phyloP scores from a whole-genome alignment of 2,797 vertebrate species.

The Benthosema pterotum region DNA sequence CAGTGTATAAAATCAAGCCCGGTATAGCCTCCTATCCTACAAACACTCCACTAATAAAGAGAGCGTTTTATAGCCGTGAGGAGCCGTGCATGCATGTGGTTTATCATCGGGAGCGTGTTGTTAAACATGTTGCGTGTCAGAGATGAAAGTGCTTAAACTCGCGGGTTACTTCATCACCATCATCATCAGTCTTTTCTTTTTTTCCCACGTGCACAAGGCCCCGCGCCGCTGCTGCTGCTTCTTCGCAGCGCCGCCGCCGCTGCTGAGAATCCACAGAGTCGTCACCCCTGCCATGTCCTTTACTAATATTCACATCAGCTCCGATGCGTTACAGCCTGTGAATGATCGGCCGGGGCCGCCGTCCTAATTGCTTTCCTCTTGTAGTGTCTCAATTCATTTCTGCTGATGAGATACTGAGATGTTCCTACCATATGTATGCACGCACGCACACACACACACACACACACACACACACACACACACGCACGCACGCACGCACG shows the following conservation, averaged over 20 bases:
- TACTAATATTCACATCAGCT: constrained; percentile 82
- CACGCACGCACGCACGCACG: too few species aligned
- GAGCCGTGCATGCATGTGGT: constrained; percentile 46
- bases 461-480: background rate
- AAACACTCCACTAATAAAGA: constrained; percentile 26
- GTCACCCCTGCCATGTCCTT: constrained; percentile 56
- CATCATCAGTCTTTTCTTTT: constrained; percentile 68
- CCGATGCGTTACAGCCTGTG: constrained; percentile 84
- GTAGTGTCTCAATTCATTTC: constrained; percentile 81
- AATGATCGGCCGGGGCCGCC: constrained; percentile 85
- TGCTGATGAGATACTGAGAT: constrained; percentile 75
- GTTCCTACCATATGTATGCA: constrained; percentile 54
- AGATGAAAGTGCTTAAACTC: constrained; percentile 78
- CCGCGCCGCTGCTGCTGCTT: too few species aligned
- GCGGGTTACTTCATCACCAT: constrained; percentile 72
- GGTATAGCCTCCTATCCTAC: too few species aligned
- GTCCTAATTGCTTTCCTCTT: constrained; percentile 82
- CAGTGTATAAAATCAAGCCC: too few species aligned
- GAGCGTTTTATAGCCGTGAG: constrained; percentile 33
- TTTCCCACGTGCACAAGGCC: constrained; percentile 50
- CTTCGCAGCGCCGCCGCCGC: too few species aligned
- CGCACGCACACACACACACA: constrained; percentile 31
- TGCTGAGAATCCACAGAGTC: constrained; percentile 69
- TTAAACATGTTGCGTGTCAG: constrained; percentile 73
- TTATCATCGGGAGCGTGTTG: constrained; percentile 72